These are phyloP conservation scores for Synanthedon vespiformis DNA, from an alignment of 2,888 invertebrate genomes.

Conservation along the genomic window DNA sequence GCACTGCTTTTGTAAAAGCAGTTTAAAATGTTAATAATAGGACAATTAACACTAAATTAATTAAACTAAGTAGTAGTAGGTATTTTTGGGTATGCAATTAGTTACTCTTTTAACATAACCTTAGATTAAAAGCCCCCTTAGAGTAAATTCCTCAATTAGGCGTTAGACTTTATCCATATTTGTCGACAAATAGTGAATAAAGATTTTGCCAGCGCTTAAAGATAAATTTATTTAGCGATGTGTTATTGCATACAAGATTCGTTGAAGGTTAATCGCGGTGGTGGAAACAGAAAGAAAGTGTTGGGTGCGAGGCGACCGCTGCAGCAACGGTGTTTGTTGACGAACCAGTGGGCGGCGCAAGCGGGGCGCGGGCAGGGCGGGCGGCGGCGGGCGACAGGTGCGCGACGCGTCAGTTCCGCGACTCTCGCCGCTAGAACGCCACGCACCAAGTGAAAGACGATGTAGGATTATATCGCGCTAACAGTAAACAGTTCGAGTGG, in stretches of 20 bases:
- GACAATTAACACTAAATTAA: no score
- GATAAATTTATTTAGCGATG: no score
- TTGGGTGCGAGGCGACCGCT: conserved; percentile 53
- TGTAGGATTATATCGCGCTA: conserved; percentile 44
- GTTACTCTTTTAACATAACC: no score
- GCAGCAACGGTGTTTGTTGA: conserved; percentile 63
- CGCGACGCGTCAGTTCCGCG: conserved; percentile 58
- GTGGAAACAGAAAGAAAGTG: conserved; percentile 49
- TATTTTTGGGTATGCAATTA: no score
- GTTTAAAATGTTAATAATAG: no score
- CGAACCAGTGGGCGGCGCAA: conserved; percentile 45
- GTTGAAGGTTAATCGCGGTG: conserved; percentile 13
- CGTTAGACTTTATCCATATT: not conserved
- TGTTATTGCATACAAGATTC: no score
- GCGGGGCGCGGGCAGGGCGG: conserved; percentile 24
- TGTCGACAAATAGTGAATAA: no score
- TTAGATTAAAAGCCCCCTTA: no score
- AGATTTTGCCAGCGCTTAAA: no score
- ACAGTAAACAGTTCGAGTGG: conserved; percentile 33
- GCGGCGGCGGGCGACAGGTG: conserved; percentile 23
- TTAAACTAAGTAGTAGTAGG: no score
- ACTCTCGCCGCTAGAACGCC: conserved; percentile 47
- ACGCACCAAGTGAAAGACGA: conserved; percentile 42
- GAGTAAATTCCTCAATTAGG: not conserved
- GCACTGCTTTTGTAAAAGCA: no score